Percentiles rank a stretch among this genome's conserved stretches.
Conservation (phyloP, 2,888 invertebrate species). For the Apomyelois bistriatella region DNA sequence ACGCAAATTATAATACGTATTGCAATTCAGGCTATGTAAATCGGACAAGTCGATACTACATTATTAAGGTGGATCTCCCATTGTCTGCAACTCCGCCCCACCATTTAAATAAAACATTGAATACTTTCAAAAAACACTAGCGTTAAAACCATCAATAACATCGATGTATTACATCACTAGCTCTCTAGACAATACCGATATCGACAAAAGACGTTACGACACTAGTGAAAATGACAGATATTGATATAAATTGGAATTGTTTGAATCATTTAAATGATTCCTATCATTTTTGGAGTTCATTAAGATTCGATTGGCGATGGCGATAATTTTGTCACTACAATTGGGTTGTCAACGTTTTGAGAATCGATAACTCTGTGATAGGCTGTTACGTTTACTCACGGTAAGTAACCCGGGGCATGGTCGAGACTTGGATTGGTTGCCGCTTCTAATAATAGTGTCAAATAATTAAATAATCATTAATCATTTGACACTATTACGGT, state of each 20-base stretch:
- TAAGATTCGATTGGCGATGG: slow-evolving; percentile 6
- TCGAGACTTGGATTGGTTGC: too few relatives aligned
- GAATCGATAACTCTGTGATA: too few relatives aligned
- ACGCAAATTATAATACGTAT: too few relatives aligned
- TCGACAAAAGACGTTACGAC: slow-evolving; percentile 9
- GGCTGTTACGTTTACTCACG: too few relatives aligned
- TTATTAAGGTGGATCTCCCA: neutral
- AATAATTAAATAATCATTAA: too few relatives aligned
- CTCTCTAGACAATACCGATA: slow-evolving; percentile 14
- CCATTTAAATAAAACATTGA: neutral
- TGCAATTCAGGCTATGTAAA: too few relatives aligned
- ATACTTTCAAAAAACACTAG: neutral
- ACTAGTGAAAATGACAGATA: slow-evolving; percentile 9
- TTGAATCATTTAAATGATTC: neutral
- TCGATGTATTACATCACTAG: slow-evolving; percentile 17
- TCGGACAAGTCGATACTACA: neutral
- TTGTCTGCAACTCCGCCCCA: neutral
- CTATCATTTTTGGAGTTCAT: slow-evolving; percentile 7
- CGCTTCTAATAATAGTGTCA: too few relatives aligned
- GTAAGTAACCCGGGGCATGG: too few relatives aligned
- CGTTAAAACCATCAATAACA: slow-evolving; percentile 3
- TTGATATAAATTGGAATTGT: neutral
- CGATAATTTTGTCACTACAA: neutral
- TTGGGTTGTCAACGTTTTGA: neutral
- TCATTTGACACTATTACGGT: too few relatives aligned